Evolutionary conservation across 2,113 vertebrate genomes (phyloP).

Genomic region (Tragulus kanchil): DNA sequence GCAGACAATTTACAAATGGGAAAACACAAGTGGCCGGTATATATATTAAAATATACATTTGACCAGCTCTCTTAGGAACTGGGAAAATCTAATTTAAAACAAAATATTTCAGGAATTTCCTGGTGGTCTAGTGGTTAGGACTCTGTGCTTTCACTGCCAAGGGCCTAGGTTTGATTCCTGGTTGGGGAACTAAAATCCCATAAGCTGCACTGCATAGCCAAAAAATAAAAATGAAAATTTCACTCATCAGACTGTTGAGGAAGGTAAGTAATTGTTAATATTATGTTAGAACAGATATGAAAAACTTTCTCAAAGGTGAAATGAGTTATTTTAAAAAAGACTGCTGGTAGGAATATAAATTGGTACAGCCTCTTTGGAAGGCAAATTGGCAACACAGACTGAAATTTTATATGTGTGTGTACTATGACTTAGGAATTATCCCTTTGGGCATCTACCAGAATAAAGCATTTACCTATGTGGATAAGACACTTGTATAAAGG

Average conservation of each 20-base stretch:
- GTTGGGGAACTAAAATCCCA: neutral
- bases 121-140: neutral
- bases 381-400: neutral
- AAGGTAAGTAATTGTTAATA: neutral
- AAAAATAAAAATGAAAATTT: neutral
- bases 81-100: neutral
- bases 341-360: neutral
- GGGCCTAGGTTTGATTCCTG: neutral
- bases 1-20: neutral
- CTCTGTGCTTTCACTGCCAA: fast-evolving
- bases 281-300: neutral
- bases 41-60: neutral
- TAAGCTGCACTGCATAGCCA: neutral
- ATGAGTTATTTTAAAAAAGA: neutral
- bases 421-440: neutral
- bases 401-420: neutral
- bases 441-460: neutral
- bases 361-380: neutral
- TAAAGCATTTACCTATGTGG: neutral
- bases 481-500: neutral
- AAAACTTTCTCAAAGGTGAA: neutral
- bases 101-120: neutral
- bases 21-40: neutral
- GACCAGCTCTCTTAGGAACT: neutral
- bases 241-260: neutral